Conservation (phyloP, 1,140 invertebrate genomes). For the Temnothorax curvispinosus region DNA sequence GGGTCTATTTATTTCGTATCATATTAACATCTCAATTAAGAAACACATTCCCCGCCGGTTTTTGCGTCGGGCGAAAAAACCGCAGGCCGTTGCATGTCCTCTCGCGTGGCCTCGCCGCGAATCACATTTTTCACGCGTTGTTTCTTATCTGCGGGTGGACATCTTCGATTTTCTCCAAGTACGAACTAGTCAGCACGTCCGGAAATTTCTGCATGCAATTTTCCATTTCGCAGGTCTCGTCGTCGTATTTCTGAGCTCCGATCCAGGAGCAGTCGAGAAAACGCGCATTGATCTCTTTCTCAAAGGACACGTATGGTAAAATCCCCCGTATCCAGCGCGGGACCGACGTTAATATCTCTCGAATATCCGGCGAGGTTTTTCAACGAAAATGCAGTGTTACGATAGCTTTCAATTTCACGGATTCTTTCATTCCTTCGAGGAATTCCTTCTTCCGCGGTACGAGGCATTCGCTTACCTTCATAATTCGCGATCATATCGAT, state of each 20-base stretch:
- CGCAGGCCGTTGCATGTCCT: background rate
- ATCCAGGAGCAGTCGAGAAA: slow-evolving; percentile 23
- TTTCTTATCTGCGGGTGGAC: background rate
- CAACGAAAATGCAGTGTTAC: slow-evolving; percentile 1
- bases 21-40: background rate
- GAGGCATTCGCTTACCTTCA: background rate
- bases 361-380: slow-evolving; percentile 27
- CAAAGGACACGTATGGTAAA: slow-evolving; percentile 44
- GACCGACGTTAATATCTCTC: slow-evolving; percentile 26
- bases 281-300: slow-evolving; percentile 31
- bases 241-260: background rate
- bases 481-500: slow-evolving; percentile 7
- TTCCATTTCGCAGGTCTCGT: slow-evolving; percentile 36
- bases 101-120: background rate
- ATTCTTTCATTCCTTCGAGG: slow-evolving; percentile 22
- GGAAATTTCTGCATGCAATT: slow-evolving; percentile 5
- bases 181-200: background rate
- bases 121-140: slow-evolving; percentile 1
- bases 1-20: slow-evolving; percentile 21
- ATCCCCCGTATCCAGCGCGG: slow-evolving; percentile 5
- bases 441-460: background rate
- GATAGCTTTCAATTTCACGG: slow-evolving; percentile 27
- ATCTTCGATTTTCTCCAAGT: background rate
- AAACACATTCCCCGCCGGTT: background rate
- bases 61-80: background rate